Percentiles rank a stretch among this genome's conserved stretches.
Evolutionary conservation across 2,113 vertebrate species (phyloP).

Genomic region (Lampris megalopsis): DNA sequence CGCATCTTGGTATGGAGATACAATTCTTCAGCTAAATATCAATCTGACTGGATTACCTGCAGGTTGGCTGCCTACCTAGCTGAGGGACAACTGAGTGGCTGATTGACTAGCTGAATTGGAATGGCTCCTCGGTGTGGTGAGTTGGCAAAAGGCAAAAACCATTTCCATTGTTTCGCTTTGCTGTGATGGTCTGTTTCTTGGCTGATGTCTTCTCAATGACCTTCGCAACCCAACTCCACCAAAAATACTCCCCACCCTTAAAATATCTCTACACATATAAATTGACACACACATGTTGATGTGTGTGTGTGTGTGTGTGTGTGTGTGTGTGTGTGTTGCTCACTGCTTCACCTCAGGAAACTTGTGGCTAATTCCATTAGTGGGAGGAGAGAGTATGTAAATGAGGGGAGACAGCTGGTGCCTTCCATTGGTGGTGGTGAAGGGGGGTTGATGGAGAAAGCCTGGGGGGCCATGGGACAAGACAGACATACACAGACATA

Average conservation of each 20-base stretch:
- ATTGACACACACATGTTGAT: slow-evolving; percentile 31
- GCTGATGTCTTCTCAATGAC: slow-evolving; percentile 51
- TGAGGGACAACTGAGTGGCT: neutral
- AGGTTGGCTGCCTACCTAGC: neutral
- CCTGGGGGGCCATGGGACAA: slow-evolving; percentile 76
- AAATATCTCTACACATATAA: slow-evolving; percentile 35
- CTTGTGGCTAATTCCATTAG: slow-evolving; percentile 99
- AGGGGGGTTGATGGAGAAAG: slow-evolving; percentile 89
- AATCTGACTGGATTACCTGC: neutral
- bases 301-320: slow-evolving; percentile 28
- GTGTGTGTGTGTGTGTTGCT: slow-evolving; percentile 77
- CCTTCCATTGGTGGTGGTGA: slow-evolving; percentile 84
- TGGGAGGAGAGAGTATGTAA: slow-evolving; percentile 93
- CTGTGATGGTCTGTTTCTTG: slow-evolving; percentile 27
- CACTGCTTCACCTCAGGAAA: slow-evolving; percentile 96
- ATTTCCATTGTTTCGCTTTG: slow-evolving; percentile 9
- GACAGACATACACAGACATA: slow-evolving; percentile 18
- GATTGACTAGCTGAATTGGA: neutral
- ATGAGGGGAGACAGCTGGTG: slow-evolving; percentile 98
- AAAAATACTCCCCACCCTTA: slow-evolving; percentile 23
- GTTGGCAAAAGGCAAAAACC: neutral
- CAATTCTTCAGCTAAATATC: no score
- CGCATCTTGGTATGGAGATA: no score
- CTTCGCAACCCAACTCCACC: slow-evolving; percentile 33
- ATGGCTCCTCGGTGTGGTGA: neutral